Evolutionary conservation across 2,113 vertebrate genomes (phyloP).

Genomic region (Gallinago jamesoni): DNA sequence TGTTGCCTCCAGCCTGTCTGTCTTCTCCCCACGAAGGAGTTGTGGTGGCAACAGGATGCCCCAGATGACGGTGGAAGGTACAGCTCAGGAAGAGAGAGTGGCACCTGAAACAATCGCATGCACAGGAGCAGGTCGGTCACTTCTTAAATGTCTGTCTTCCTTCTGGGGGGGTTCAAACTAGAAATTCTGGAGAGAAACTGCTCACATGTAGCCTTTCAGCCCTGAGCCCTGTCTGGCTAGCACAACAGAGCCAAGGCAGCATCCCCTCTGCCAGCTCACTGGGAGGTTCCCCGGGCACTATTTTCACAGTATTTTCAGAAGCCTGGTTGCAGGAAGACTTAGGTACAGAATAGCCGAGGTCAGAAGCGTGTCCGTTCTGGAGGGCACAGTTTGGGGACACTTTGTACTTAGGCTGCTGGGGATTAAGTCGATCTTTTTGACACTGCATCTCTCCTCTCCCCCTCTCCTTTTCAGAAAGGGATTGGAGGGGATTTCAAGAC

Average conservation of each 20-base stretch:
- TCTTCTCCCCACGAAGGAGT: not conserved
- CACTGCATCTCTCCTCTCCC: not conserved
- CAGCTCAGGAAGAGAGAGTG: not conserved
- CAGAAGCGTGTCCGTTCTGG: not conserved
- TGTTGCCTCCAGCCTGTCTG: not conserved
- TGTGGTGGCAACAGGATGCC: not conserved
- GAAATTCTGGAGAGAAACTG: not conserved
- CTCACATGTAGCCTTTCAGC: not conserved
- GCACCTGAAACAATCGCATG: not conserved
- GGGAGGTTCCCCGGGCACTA: not conserved
- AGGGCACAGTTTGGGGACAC: not conserved
- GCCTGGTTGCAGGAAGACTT: not conserved
- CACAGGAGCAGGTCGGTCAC: fast-evolving
- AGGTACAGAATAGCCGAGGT: fast-evolving
- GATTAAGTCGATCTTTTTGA: not conserved
- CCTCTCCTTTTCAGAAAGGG: constrained; percentile 3
- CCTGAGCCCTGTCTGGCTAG: not conserved
- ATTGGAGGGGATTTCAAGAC: not conserved
- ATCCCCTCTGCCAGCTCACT: not conserved
- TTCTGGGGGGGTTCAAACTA: not conserved
- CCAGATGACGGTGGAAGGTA: not conserved
- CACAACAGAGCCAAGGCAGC: not conserved
- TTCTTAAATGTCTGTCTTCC: not conserved
- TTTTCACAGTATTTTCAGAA: not conserved
- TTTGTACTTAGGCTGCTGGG: not conserved